Evolutionary conservation across 2,113 vertebrate species (phyloP).

Genomic region (Apeltes quadracus): DNA sequence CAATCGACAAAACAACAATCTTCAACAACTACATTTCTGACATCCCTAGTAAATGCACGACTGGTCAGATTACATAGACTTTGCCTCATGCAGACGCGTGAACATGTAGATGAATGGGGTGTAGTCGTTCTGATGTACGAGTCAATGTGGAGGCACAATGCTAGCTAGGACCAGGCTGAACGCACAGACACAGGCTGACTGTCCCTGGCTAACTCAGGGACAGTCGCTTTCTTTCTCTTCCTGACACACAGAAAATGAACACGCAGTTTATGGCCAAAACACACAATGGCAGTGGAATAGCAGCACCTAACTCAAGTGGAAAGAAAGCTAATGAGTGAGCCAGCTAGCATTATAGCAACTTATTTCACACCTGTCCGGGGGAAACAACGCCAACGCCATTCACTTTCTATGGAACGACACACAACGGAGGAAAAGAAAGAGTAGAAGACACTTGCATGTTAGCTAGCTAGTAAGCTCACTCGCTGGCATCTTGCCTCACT

Average conservation of each 20-base stretch:
- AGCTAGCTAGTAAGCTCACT: not conserved
- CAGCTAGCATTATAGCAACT: not conserved
- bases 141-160: constrained; percentile 39
- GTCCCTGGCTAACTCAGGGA: constrained; percentile 2
- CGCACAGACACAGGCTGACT: constrained; percentile 7
- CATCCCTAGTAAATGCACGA: constrained; percentile 45
- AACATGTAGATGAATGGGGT: constrained; percentile 43
- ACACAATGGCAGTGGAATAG: constrained; percentile 20
- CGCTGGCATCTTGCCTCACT: not conserved
- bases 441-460: not conserved
- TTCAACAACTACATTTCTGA: constrained; percentile 20
- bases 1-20: not conserved
- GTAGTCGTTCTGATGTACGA: constrained; percentile 8
- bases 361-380: not conserved
- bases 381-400: not conserved
- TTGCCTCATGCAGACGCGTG: constrained; percentile 53
- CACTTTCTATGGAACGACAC: not conserved
- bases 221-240: not conserved
- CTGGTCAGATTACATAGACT: constrained; percentile 35
- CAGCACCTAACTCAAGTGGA: not conserved
- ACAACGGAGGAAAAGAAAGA: not conserved
- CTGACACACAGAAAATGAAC: constrained; percentile 8
- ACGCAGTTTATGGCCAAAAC: constrained; percentile 9
- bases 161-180: constrained; percentile 16
- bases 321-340: not conserved